Evolutionary conservation across 2,797 vertebrate species (phyloP).

Genomic region (Psittacula echo): DNA sequence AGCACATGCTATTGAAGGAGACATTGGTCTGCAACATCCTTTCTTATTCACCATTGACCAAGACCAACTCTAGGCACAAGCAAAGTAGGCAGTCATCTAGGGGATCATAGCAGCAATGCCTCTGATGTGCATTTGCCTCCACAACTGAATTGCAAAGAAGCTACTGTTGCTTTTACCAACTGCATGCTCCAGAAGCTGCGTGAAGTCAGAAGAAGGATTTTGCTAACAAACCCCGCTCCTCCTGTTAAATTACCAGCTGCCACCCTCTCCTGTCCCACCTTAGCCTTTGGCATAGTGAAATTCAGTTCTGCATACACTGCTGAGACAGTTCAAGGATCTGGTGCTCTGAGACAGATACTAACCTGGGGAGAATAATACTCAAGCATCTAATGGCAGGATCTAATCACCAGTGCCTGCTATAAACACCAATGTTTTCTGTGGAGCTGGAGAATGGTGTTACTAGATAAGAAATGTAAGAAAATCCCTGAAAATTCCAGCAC

Average conservation of each 20-base stretch:
- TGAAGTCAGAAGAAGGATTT: background rate
- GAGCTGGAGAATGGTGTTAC: background rate
- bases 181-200: background rate
- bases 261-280: background rate
- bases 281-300: background rate
- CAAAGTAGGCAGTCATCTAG: background rate
- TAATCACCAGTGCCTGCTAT: background rate
- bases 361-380: background rate
- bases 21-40: background rate
- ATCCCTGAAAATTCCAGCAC: background rate
- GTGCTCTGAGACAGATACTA: background rate
- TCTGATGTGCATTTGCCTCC: background rate
- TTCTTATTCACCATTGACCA: background rate
- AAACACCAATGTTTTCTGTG: background rate
- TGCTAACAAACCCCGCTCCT: background rate
- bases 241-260: background rate
- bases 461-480: background rate
- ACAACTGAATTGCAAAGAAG: background rate
- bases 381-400: background rate
- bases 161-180: background rate
- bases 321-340: background rate
- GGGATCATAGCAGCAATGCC: background rate
- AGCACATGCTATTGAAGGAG: background rate
- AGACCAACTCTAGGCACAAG: background rate
- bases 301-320: background rate